Evolutionary conservation across 2,113 vertebrate genomes (phyloP).

Genomic region (Vimba vimba): DNA sequence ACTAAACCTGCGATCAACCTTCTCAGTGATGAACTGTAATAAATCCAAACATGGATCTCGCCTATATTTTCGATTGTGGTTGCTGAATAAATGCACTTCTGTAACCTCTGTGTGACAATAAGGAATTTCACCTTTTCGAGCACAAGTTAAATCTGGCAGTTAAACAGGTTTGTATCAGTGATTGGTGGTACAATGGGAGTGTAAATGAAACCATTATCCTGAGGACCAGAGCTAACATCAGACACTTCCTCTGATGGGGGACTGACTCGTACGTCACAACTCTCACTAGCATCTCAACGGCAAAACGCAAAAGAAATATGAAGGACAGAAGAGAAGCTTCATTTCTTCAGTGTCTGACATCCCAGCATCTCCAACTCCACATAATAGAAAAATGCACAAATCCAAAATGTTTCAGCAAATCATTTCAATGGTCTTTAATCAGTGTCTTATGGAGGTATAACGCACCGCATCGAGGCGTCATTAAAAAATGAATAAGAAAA

Average conservation of each 20-base stretch:
- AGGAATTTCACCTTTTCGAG: too few relatives aligned
- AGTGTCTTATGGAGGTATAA: neutral
- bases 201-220: constrained; percentile 64
- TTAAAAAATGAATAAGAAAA: neutral
- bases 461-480: neutral
- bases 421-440: neutral
- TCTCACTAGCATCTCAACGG: constrained; percentile 49
- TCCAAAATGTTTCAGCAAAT: neutral
- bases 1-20: too few relatives aligned
- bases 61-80: too few relatives aligned
- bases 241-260: constrained; percentile 57
- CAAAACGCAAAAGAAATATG: neutral
- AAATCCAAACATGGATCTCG: too few relatives aligned
- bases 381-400: neutral
- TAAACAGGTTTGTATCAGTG: neutral
- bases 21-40: too few relatives aligned
- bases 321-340: neutral
- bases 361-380: neutral
- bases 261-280: constrained; percentile 67
- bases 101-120: too few relatives aligned
- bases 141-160: too few relatives aligned
- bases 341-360: neutral
- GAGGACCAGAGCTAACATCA: neutral
- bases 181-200: constrained; percentile 54
- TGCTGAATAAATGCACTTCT: too few relatives aligned